phyloP scores from a whole-genome alignment of 2,797 vertebrate species.

The Tangara arthus region DNA sequence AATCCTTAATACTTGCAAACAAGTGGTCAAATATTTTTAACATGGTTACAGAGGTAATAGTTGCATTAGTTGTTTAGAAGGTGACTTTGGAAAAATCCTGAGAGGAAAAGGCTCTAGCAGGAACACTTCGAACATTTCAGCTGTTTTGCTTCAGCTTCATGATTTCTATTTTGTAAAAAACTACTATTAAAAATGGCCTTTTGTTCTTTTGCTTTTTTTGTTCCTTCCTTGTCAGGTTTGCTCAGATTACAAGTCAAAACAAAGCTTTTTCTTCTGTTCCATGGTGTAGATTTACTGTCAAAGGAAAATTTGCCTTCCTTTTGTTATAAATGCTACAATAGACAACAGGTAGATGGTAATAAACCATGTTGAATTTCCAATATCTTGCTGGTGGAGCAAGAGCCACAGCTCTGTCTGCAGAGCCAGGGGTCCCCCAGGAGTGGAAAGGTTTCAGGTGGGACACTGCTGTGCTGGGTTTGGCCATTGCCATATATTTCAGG shows the following conservation, averaged over 20 bases:
- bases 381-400: background rate
- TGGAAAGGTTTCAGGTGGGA: background rate
- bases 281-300: background rate
- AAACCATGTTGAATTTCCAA: background rate
- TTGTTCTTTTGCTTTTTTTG: background rate
- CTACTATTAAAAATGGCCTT: background rate
- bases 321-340: background rate
- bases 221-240: conserved; percentile 10
- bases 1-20: background rate
- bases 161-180: background rate
- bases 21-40: background rate
- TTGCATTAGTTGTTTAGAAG: background rate
- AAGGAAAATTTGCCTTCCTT: background rate
- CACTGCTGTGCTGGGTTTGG: background rate
- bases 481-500: background rate
- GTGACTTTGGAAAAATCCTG: background rate
- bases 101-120: background rate
- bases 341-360: background rate
- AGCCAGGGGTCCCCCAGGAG: background rate
- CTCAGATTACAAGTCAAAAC: conserved; percentile 12
- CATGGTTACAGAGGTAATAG: background rate
- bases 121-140: background rate
- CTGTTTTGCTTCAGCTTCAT: background rate
- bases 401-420: background rate
- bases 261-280: background rate